phyloP scores from a whole-genome alignment of 2,113 vertebrate species.

The Montifringilla adamsi region DNA sequence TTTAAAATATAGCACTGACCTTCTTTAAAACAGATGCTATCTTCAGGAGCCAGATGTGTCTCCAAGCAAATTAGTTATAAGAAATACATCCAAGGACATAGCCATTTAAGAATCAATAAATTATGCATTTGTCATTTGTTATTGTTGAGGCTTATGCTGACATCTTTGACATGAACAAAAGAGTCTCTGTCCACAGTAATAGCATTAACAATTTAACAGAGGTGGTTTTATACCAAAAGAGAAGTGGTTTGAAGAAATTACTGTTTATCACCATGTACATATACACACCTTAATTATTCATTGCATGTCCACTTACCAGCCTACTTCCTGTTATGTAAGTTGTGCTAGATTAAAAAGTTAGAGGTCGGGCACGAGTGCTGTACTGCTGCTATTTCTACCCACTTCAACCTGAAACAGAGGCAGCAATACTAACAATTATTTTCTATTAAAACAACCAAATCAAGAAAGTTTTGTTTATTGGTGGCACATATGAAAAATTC shows the following conservation, averaged over 20 bases:
- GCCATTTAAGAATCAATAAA: slow-evolving; percentile 79
- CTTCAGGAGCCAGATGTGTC: slow-evolving; percentile 70
- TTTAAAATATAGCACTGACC: slow-evolving; percentile 63
- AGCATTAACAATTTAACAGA: slow-evolving; percentile 75
- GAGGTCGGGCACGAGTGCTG: neutral
- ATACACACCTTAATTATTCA: slow-evolving; percentile 72
- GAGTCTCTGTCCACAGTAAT: slow-evolving; percentile 61
- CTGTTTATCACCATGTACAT: slow-evolving; percentile 57
- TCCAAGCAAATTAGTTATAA: slow-evolving; percentile 74
- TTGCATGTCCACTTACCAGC: slow-evolving; percentile 50
- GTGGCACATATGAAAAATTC: slow-evolving; percentile 32
- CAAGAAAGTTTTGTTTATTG: slow-evolving; percentile 27
- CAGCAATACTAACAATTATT: neutral
- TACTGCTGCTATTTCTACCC: neutral
- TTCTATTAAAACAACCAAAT: slow-evolving; percentile 14
- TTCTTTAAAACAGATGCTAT: slow-evolving; percentile 71
- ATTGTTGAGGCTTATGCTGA: slow-evolving; percentile 61
- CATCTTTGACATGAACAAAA: slow-evolving; percentile 64
- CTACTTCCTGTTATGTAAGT: slow-evolving; percentile 42
- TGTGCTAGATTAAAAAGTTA: slow-evolving; percentile 41
- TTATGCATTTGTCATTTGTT: slow-evolving; percentile 78
- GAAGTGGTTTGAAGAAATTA: slow-evolving; percentile 59
- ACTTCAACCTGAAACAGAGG: neutral
- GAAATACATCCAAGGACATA: slow-evolving; percentile 73
- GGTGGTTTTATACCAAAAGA: slow-evolving; percentile 56